Evolutionary conservation across 1,140 invertebrate genomes (phyloP).

Genomic region (Argopecten irradians): DNA sequence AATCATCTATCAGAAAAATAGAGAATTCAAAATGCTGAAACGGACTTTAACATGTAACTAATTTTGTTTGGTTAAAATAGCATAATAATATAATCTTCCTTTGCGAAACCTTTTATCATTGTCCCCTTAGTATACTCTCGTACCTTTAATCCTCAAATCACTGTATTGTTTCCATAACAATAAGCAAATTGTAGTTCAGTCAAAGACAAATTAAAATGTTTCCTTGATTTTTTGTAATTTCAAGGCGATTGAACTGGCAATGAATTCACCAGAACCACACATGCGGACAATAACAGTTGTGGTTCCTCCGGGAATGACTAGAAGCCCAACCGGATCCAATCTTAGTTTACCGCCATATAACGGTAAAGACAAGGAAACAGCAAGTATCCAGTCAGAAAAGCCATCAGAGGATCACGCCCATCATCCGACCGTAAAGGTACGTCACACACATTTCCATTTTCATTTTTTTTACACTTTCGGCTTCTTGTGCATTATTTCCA

Average conservation of each 20-base stretch:
- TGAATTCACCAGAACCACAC: background rate
- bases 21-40: too few species aligned
- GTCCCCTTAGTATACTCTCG: too few species aligned
- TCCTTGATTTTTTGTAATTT: background rate
- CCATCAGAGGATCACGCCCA: constrained; percentile 29
- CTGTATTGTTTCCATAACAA: too few species aligned
- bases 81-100: too few species aligned
- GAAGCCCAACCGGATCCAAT: constrained; percentile 57
- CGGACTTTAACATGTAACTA: too few species aligned
- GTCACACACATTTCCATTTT: background rate
- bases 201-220: too few species aligned
- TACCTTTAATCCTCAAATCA: too few species aligned
- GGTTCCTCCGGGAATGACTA: constrained; percentile 41
- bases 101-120: too few species aligned
- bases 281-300: background rate
- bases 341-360: constrained; percentile 37
- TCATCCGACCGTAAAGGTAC: constrained; percentile 40
- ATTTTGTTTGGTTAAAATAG: too few species aligned
- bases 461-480: background rate
- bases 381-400: constrained; percentile 51
- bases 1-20: too few species aligned
- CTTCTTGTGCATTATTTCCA: constrained; percentile 29
- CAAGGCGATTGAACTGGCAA: background rate
- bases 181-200: too few species aligned
- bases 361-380: constrained; percentile 28